Evolutionary conservation across 2,888 invertebrate genomes (phyloP), one percentile per base, ranked within the genome.

Genomic region (Drosophila paracracens): DNA sequence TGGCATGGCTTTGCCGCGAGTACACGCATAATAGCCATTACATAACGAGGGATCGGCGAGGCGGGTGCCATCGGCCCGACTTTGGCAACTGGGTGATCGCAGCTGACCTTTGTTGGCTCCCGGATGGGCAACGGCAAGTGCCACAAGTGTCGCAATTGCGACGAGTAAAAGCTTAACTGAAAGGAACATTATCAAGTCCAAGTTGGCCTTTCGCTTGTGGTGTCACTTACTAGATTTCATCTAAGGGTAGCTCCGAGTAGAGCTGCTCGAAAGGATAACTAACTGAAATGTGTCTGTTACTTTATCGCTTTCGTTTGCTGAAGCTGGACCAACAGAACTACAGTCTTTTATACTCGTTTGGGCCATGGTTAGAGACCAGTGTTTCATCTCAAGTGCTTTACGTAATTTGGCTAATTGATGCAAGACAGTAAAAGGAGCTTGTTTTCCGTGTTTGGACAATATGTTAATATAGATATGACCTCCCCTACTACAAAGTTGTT

Each of bases 191-290:
- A 8, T 35, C 18, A 31, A 5, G 10, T 35, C 29, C 13, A 46
- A 46, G 2, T 1, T 54, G 21, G 21, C 25, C 1, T 35, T 38
- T 50, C 6, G 33, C 13, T 54, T 25, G 0, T 1, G 18, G 8
- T 18, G 10, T 8, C 29, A 86, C 86, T 87, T 87, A 87, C 89
- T 58, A 46, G 50, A 57, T 74, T 81, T 73, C 86, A 88, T 86
- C 53, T 51, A 58, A 61, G 10, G 16, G 25, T 1, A 16, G 6
- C n/a, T 75, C 18, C 27, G 35, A 8, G 7, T 52, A 13, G 31
- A 50, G 46, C 46, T 25, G 16, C 29, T 72, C 43, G 57, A 83
- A 73, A 76, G 82, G 68, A 74, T 82, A 81, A 74, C 74, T 82
- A 80, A 74, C 83, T 67, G 54, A 35, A 46, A 38, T 25, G 46